Percentiles rank a stretch among this genome's conserved stretches.
These are phyloP conservation scores for Halictus ligatus DNA, from an alignment of 2,888 invertebrate genomes.

Conservation along the genomic window DNA sequence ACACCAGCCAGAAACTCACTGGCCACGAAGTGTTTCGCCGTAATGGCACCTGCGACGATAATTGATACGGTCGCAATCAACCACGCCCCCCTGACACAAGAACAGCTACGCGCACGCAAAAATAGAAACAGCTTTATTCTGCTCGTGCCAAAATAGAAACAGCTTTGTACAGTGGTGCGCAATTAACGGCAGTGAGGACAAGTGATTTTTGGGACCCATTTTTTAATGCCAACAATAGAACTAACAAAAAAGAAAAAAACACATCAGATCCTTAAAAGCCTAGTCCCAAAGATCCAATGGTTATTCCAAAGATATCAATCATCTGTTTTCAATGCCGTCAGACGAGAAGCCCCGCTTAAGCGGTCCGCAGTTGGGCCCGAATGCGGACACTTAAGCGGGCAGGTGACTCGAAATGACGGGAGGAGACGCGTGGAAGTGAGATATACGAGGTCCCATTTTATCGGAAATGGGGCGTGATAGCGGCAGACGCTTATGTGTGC, in stretches of 20 bases:
- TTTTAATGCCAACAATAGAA: too few relatives aligned
- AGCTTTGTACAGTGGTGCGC: background rate
- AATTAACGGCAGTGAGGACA: background rate
- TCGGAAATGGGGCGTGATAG: background rate
- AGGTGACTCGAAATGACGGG: background rate
- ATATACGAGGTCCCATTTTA: background rate
- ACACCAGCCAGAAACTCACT: conserved; percentile 42
- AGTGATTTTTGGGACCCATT: too few relatives aligned
- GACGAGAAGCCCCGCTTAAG: too few relatives aligned
- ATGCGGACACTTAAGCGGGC: background rate
- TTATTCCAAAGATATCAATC: too few relatives aligned
- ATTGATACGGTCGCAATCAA: conserved; percentile 30
- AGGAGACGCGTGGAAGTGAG: background rate
- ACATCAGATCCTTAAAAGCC: too few relatives aligned
- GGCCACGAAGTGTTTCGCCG: conserved; percentile 38
- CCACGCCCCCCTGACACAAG: conserved; percentile 9
- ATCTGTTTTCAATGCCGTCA: too few relatives aligned
- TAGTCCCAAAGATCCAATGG: too few relatives aligned
- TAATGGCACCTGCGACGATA: conserved; percentile 51
- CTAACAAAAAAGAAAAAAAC: too few relatives aligned
- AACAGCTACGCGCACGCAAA: background rate
- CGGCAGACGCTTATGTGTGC: background rate
- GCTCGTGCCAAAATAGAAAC: background rate
- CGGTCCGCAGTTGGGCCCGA: too few relatives aligned
- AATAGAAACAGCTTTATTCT: background rate